These are phyloP conservation scores for Rambutsinella grinnellia DNA, from an alignment of 2,888 invertebrate species.

Conservation along the genomic window DNA sequence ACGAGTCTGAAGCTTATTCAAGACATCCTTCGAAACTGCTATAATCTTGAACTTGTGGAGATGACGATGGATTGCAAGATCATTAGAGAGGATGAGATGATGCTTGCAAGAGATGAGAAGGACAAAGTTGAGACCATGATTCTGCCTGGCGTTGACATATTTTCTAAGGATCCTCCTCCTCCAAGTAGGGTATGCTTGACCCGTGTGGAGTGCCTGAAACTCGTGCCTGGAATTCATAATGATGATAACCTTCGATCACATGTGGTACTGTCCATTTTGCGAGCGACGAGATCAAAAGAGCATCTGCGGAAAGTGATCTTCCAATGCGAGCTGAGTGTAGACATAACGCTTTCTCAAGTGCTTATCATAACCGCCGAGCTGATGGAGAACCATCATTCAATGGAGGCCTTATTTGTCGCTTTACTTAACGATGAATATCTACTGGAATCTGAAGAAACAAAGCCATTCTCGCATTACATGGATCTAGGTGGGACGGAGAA, in stretches of 20 bases:
- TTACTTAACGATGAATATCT: slow-evolving; percentile 44
- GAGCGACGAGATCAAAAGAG: slow-evolving; percentile 12
- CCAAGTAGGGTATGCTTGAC: slow-evolving; percentile 1
- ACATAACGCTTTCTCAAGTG: slow-evolving; percentile 16
- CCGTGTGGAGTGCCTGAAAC: slow-evolving; percentile 30
- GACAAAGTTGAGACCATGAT: background rate
- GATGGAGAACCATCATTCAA: slow-evolving; percentile 35
- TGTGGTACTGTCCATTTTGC: slow-evolving; percentile 32
- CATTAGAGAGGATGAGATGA: background rate
- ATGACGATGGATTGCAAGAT: slow-evolving; percentile 48
- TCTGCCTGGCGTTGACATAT: slow-evolving; percentile 39
- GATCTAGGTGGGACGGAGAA: slow-evolving; percentile 17
- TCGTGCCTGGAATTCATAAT: slow-evolving; percentile 28
- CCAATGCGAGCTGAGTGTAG: slow-evolving; percentile 35
- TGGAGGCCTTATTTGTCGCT: slow-evolving; percentile 42
- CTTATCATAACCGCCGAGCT: slow-evolving; percentile 31
- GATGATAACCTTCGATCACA: slow-evolving; percentile 31
- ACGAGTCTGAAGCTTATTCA: slow-evolving; percentile 31
- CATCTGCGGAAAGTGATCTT: slow-evolving; percentile 35
- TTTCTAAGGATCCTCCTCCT: background rate
- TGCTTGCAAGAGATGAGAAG: background rate
- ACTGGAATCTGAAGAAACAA: slow-evolving; percentile 4
- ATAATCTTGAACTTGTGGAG: slow-evolving; percentile 36
- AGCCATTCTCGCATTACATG: slow-evolving; percentile 15
- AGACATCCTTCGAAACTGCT: slow-evolving; percentile 30